Evolutionary conservation across 2,888 invertebrate species (phyloP).

Genomic region (Macaria liturata): DNA sequence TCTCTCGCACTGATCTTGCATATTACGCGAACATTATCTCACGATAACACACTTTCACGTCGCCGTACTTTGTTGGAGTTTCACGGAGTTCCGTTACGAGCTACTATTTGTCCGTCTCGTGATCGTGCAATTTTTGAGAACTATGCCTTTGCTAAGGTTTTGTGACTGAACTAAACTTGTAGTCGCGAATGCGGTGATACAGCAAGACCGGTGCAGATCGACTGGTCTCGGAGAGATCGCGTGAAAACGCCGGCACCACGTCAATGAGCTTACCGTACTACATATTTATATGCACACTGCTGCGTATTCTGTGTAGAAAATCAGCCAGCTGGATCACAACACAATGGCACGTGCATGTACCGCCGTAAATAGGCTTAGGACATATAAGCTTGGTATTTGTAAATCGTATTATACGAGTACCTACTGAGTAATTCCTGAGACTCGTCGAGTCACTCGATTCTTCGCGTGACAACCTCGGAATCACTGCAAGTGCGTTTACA

Average conservation of each 20-base stretch:
- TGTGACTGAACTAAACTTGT: no score
- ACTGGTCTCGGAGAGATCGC: constrained; percentile 81
- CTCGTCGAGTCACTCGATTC: constrained; percentile 10
- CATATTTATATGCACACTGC: background rate
- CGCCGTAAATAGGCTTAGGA: constrained; percentile 29
- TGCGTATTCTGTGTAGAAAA: no score
- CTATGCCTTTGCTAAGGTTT: no score
- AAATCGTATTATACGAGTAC: constrained; percentile 35
- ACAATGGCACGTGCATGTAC: constrained; percentile 31
- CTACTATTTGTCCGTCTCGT: no score
- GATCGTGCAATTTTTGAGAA: no score
- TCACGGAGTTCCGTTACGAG: no score
- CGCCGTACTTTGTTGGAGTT: constrained; percentile 20
- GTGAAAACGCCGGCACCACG: constrained; percentile 75
- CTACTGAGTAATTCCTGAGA: constrained; percentile 24
- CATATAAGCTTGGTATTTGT: constrained; percentile 22
- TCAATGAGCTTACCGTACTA: constrained; percentile 50
- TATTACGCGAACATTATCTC: constrained; percentile 44
- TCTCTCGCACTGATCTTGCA: constrained; percentile 16
- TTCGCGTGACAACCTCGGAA: constrained; percentile 27
- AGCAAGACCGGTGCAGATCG: constrained; percentile 62
- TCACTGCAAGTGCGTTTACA: constrained; percentile 25
- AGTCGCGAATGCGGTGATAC: constrained; percentile 50
- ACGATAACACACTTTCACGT: constrained; percentile 39
- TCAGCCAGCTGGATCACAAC: constrained; percentile 36